phyloP scores from a whole-genome alignment of 2,113 vertebrate species.

The Stigmatopora nigra region DNA sequence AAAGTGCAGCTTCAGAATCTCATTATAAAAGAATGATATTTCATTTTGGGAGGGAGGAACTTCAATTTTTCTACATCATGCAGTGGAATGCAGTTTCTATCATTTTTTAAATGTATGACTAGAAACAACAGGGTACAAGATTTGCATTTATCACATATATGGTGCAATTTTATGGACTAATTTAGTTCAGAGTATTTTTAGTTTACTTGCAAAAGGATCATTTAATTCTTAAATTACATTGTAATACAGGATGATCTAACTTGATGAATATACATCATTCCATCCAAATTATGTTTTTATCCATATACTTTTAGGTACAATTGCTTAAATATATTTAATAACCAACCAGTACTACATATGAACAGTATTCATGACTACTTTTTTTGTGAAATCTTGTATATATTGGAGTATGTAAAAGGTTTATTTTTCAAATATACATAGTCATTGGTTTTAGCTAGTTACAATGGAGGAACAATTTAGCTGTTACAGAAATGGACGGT shows the following conservation, averaged over 20 bases:
- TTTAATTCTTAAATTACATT: background rate
- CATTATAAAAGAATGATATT: constrained; percentile 60
- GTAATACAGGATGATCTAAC: background rate
- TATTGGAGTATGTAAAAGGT: too few relatives aligned
- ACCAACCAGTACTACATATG: too few relatives aligned
- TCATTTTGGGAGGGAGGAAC: constrained; percentile 41
- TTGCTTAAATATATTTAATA: too few relatives aligned
- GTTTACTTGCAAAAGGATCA: too few relatives aligned
- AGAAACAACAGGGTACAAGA: background rate
- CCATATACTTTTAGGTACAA: background rate
- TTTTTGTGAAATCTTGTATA: too few relatives aligned
- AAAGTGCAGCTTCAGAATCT: constrained; percentile 51
- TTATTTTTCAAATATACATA: too few relatives aligned
- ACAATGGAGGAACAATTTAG: constrained; percentile 26
- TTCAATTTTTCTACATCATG: constrained; percentile 11
- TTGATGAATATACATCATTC: background rate
- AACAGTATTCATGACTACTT: too few relatives aligned
- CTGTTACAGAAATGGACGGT: constrained; percentile 41
- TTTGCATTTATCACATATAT: background rate
- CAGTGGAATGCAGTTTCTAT: background rate
- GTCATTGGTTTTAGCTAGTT: too few relatives aligned
- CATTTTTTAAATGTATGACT: background rate
- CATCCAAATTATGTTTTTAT: constrained; percentile 9
- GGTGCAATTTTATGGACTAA: background rate
- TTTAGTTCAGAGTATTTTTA: background rate